A percentile compares a stretch with the other conserved stretches of the same genome.
phyloP scores from a whole-genome alignment of 2,888 invertebrate genomes.

The Eudasyphora cyanicolor region DNA sequence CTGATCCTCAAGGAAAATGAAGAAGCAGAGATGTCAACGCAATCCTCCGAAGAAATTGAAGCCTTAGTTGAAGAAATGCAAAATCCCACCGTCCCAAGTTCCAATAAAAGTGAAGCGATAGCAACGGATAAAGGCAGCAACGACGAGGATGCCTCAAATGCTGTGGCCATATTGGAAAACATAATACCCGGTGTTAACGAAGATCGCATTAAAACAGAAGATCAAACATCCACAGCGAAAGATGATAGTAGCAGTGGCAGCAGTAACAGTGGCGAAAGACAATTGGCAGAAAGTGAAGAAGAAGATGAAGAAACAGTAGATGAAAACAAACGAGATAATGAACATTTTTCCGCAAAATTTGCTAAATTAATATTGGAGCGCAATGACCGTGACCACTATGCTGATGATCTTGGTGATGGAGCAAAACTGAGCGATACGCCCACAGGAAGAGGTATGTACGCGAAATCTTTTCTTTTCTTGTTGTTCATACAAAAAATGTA shows the following conservation, averaged over 20 bases:
- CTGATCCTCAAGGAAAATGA: constrained; percentile 73
- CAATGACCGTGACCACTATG: constrained; percentile 41
- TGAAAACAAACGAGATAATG: constrained; percentile 58
- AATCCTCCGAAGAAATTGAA: constrained; percentile 58
- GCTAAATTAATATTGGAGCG: constrained; percentile 53
- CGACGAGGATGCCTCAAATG: constrained; percentile 53
- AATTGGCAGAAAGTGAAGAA: not conserved
- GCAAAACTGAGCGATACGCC: constrained; percentile 42
- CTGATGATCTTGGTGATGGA: constrained; percentile 35
- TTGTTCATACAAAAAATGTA: too few relatives aligned
- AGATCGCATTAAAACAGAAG: constrained; percentile 68
- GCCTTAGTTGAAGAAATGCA: constrained; percentile 64
- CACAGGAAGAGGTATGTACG: constrained; percentile 49
- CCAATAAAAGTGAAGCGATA: constrained; percentile 26
- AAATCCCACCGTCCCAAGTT: constrained; percentile 50
- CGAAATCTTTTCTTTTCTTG: too few relatives aligned
- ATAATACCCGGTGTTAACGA: constrained; percentile 71
- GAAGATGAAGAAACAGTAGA: constrained; percentile 4
- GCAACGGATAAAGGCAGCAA: constrained; percentile 23
- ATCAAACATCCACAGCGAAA: constrained; percentile 6
- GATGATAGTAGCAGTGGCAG: not conserved
- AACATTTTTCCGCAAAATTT: constrained; percentile 57
- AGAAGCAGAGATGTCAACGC: not conserved
- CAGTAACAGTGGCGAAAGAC: not conserved
- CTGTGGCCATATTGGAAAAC: constrained; percentile 69